Conservation (phyloP, 2,888 invertebrate species). For the Eucera pruinosa region DNA sequence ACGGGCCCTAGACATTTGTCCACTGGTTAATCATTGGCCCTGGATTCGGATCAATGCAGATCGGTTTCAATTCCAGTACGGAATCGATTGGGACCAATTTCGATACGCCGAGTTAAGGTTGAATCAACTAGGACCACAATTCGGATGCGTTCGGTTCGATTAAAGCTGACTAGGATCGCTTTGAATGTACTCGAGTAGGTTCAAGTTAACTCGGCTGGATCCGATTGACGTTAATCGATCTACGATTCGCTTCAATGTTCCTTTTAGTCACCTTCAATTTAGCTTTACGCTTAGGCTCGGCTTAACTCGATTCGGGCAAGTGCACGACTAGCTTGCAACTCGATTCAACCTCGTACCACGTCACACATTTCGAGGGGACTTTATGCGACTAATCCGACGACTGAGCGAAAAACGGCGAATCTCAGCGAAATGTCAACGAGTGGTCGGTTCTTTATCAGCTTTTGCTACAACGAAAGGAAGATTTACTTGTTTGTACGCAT, state of each 20-base stretch:
- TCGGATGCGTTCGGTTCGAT: neutral
- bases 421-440: neutral
- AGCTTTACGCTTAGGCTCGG: neutral
- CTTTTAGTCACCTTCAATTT: neutral
- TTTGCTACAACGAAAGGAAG: no score
- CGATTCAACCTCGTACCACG: neutral
- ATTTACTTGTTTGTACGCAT: no score
- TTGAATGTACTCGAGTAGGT: neutral
- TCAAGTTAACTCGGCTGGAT: no score
- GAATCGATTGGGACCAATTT: neutral
- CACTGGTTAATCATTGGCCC: no score
- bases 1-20: no score
- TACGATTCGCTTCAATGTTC: neutral
- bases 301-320: neutral
- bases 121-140: neutral
- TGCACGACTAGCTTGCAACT: neutral
- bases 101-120: neutral
- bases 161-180: neutral
- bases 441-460: neutral
- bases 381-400: neutral
- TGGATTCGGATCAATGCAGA: neutral
- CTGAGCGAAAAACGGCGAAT: neutral
- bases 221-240: no score
- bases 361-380: neutral
- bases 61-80: neutral